Evolutionary conservation across 2,888 invertebrate genomes (phyloP).

Genomic region (Lasius fuliginosus): DNA sequence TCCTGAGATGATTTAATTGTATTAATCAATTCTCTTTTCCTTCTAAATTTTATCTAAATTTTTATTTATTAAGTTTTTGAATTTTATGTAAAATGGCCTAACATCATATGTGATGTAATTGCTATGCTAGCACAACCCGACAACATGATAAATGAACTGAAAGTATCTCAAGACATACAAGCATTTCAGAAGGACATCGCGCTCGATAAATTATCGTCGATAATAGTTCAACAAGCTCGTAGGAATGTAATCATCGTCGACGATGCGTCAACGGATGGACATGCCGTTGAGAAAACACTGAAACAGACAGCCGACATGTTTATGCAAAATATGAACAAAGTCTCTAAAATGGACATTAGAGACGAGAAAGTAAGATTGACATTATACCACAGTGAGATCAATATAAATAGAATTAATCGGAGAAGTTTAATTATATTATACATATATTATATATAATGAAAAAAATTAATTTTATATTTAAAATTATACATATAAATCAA

Average conservation of each 20-base stretch:
- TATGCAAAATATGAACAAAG: constrained; percentile 53
- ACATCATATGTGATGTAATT: background rate
- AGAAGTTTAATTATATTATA: constrained; percentile 8
- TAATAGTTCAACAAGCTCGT: constrained; percentile 13
- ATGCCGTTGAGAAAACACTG: constrained; percentile 36
- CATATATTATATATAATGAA: background rate
- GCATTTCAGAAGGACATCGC: constrained; percentile 12
- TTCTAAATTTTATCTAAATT: background rate
- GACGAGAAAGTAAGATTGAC: constrained; percentile 25
- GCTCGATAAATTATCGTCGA: constrained; percentile 17
- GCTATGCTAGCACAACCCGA: background rate
- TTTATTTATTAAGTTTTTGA: background rate
- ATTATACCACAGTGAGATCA: background rate
- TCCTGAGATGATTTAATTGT: background rate
- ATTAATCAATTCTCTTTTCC: background rate
- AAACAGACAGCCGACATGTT: constrained; percentile 44
- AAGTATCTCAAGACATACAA: background rate
- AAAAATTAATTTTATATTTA: background rate
- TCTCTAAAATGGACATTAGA: constrained; percentile 42
- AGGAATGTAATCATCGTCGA: background rate
- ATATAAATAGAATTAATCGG: background rate
- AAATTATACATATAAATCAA: background rate
- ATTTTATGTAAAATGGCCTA: background rate
- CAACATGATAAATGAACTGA: background rate
- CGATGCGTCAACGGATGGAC: background rate